phyloP scores from a whole-genome alignment of 2,113 vertebrate genomes.

The Pristiophorus japonicus region DNA sequence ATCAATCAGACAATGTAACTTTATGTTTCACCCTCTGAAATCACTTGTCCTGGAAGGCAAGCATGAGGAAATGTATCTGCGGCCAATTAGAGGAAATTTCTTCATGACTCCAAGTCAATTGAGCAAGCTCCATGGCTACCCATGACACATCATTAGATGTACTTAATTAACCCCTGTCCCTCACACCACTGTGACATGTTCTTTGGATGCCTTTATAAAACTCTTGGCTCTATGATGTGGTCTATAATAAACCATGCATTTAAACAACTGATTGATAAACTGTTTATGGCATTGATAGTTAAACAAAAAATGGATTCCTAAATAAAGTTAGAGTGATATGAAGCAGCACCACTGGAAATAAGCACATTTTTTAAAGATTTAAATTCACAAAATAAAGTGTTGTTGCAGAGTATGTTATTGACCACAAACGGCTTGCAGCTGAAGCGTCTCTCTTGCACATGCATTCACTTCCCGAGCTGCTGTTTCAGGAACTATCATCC shows the following conservation, averaged over 20 bases:
- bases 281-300: background rate
- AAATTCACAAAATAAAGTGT: background rate
- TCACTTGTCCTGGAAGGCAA: background rate
- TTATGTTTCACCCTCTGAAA: background rate
- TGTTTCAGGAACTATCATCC: background rate
- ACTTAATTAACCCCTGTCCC: background rate
- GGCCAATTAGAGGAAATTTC: background rate
- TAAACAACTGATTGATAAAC: background rate
- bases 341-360: background rate
- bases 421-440: background rate
- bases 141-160: background rate
- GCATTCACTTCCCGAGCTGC: too few relatives aligned
- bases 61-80: background rate
- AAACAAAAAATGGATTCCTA: background rate
- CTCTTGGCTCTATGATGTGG: background rate
- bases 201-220: background rate
- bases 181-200: background rate
- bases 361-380: background rate
- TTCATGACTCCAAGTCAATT: background rate
- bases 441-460: background rate
- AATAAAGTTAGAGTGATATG: background rate
- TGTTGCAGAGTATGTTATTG: background rate
- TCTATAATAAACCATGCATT: background rate
- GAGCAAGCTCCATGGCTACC: background rate
- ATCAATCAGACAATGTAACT: background rate